Conservation (phyloP, 64 coral and sea anemone species). For the Acropora tenuis region DNA sequence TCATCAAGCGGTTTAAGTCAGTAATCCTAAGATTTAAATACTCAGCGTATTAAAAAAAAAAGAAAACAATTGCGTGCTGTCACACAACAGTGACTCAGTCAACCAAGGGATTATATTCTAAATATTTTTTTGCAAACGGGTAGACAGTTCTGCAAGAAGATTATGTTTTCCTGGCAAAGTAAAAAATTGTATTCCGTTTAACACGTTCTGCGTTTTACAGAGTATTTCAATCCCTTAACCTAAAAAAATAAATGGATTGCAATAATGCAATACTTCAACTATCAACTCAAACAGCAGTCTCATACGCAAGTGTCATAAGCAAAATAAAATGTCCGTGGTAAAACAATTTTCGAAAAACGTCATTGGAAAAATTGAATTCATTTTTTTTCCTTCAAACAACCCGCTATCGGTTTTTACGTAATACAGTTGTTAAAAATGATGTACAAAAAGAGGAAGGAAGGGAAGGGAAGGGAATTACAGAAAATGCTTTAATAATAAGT, state of each 20-base stretch:
- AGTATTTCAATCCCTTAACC: no score
- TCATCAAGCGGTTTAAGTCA: neutral
- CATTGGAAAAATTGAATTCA: no score
- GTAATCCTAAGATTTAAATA: neutral
- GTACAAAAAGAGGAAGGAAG: neutral
- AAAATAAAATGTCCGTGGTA: no score
- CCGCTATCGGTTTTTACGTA: neutral
- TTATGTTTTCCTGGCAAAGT: neutral
- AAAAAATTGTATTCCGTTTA: neutral
- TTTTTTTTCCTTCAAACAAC: neutral
- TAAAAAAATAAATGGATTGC: no score
- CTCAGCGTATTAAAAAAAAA: neutral
- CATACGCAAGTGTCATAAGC: no score
- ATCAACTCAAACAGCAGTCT: neutral
- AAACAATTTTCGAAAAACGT: no score
- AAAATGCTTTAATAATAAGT: neutral
- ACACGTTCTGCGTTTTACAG: neutral
- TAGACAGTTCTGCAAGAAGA: neutral
- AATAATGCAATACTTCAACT: neutral
- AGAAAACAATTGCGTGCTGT: neutral
- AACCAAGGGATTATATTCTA: neutral
- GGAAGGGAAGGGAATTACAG: neutral
- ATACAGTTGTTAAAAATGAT: neutral
- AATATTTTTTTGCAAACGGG: neutral
- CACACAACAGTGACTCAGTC: neutral